Evolutionary conservation across 2,888 invertebrate species (phyloP), one percentile per base, ranked within the genome.

Genomic region (Melieria picta): DNA sequence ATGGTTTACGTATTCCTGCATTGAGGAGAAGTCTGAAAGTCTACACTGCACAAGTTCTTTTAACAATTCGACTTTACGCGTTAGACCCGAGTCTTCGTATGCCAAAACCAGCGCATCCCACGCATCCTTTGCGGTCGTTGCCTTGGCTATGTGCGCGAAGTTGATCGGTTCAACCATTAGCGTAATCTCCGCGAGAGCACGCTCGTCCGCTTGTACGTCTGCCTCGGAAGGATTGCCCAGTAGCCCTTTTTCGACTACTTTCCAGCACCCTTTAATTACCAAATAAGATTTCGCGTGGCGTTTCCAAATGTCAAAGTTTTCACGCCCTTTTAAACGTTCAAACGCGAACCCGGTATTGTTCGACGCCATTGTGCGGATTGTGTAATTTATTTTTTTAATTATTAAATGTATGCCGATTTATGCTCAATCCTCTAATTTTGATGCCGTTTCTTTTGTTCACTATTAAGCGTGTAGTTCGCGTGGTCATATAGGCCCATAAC

Each of bases 281-380:
- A 77, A 66, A 57, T 72, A 76, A 5, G 76, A 77, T 42, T 76
- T 73, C 55, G 72, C 72, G 55, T 74, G 65, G 56, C 83, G 86
- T 82, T 76, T 84, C 84, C 79, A 83, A 67, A 43, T 61, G 60
- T 77, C 75, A 50, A 74, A 73, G 57, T 76, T 78, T 57, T 77
- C 76, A 42, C 76, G 75, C n/a, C 74, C 74, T 55, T 65, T 71
- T 46, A 75, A 62, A 7, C 71, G 70, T 48, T 74, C 71, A n/a
- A 73, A 74, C 42, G 69, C 60, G 50, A 75, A 16, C 16, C 16
- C 16, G 16, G 16, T 16, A 16, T 16, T 16, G 16, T 16, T 16
- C 16, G 16, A 16, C 16, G 16, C 16, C 16, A 16, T 16, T 16
- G 16, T 16, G 16, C 16, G 16, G 16, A 16, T 16, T 16, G 16